Evolutionary conservation across 2,113 vertebrate species (phyloP), one percentile per base, ranked within the genome.

Genomic region (Larimichthys polyactis): DNA sequence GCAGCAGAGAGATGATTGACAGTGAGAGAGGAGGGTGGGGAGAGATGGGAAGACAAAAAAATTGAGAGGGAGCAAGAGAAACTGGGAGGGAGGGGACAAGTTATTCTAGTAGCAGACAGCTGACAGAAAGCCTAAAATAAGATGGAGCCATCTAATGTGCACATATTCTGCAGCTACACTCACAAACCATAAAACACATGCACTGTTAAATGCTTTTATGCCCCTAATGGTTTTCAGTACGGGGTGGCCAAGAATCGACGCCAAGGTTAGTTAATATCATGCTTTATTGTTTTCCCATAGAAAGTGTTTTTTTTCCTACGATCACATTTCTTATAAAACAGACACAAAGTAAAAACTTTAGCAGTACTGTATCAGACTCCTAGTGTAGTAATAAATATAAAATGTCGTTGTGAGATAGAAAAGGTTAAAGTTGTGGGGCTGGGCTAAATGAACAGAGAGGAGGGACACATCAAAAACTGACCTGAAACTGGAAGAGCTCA

Each of bases 31-130:
- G 74, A 36, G 64, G 62, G 44, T 44, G 63, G 59, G 36, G 57
- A 72, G 24, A 67, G 68, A 75, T 32, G 63, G 60, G n/a, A 77
- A 66, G 68, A 89, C 51, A 87, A 84, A 90, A 74, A 79, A 60
- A 78, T 29, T 54, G 60, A 84, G 85, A 75, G 77, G 75, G 68
- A 74, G 79, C n/a, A 16, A 76, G 71, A 48, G 46, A 75, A 43
- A 43, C 60, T 44, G 57, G 72, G 70, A 54, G 59, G 75, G 86
- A 82, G 81, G 89, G 75, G 79, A 82, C 86, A 78, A 93, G 94
- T 94, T 94, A 95, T 95, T 95, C 89, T 94, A 88, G 92, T 91
- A 91, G 79, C 85, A 92, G 91, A 88, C 94, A 94, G 94, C 94
- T 94, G 94, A 93, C 86, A 83, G 81, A 84, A 90, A 84, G 72